Base-by-base conservation (phyloP, 2,113 vertebrate genomes). In the Cyprinus carpio region DNA sequence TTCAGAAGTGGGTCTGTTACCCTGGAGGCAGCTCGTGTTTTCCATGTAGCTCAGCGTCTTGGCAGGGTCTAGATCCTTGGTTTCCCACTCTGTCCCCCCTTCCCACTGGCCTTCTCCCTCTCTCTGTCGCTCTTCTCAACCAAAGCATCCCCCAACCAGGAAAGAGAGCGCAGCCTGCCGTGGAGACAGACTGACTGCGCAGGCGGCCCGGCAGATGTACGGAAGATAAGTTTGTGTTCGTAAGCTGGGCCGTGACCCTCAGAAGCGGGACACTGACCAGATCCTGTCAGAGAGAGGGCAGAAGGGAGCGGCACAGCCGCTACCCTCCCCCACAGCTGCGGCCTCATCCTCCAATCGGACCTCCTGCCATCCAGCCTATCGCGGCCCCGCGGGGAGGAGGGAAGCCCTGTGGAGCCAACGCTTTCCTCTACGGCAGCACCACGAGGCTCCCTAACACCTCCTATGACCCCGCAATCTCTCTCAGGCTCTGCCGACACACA, bases 161-260 rank as follows among this genome's bases (percentile, higher is more conserved):
- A 97, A 96, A 94, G 95, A 93, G 95, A 94, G 96, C 91, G 92
- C 95, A 96, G 97, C 93, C 96, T 89, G 95, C 91, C 25, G 87
- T 94, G 97, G 98, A 99, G 97, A 97, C 97, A 98, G 97, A 91
- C 96, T 97, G 98, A 96, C 98, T 97, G 98, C 94, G 95, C 96
- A 96, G 97, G 96, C 97, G 92, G 95, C 96, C 92, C 88, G 91
- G 97, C 96, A 97, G 96, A 96, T 94, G 95, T 92, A 95, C 95
- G 95, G 95, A 92, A 98, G 98, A 99, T 99, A 98, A 98, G 96
- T 98, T 96, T 98, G 97, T 97, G 96, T 97, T 97, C 94, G 96
- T 97, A 98, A 98, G 97, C 97, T 92, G 89, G 97, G 97, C 96
- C 96, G 91, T 95, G 96, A 98, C 97, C 97, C 97, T 94, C 96